These are phyloP conservation scores for Octonoba sinensis DNA, from an alignment of 2,888 invertebrate genomes.

Conservation along the genomic window DNA sequence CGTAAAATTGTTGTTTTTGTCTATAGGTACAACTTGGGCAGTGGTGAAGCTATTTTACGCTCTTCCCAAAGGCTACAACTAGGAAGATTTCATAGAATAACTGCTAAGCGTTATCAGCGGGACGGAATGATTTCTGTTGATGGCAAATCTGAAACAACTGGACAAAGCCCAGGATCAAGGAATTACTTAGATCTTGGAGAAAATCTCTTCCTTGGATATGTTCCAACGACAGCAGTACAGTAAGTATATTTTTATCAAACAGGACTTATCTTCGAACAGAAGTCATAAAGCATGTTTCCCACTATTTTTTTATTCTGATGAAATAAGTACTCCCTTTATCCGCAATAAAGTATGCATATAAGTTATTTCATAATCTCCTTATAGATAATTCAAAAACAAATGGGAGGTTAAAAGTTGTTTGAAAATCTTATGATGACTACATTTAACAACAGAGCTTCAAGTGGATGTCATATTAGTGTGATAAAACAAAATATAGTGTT, in stretches of 20 bases:
- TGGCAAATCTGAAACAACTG: conserved; percentile 82
- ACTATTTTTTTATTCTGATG: too few species aligned
- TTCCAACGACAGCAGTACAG: conserved; percentile 83
- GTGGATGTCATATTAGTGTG: too few species aligned
- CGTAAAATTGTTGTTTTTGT: neutral
- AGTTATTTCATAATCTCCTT: too few species aligned
- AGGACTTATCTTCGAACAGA: too few species aligned
- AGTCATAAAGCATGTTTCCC: too few species aligned
- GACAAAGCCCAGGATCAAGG: conserved; percentile 83
- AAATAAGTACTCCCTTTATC: too few species aligned
- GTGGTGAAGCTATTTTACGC: conserved; percentile 81
- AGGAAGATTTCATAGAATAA: conserved; percentile 83
- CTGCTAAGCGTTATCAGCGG: conserved; percentile 81
- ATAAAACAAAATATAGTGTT: too few species aligned
- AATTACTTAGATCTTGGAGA: conserved; percentile 85
- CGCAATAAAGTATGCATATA: too few species aligned
- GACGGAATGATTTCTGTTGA: conserved; percentile 87
- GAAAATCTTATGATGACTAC: too few species aligned
- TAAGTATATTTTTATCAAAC: conserved; percentile 71
- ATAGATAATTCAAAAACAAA: too few species aligned
- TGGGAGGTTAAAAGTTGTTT: too few species aligned
- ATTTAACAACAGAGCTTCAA: too few species aligned
- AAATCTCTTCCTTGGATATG: conserved; percentile 84
- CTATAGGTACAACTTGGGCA: conserved; percentile 83
- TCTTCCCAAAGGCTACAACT: conserved; percentile 82